Evolutionary conservation across 2,888 invertebrate species (phyloP).

Genomic region (Rhagophthalmus giganteus): DNA sequence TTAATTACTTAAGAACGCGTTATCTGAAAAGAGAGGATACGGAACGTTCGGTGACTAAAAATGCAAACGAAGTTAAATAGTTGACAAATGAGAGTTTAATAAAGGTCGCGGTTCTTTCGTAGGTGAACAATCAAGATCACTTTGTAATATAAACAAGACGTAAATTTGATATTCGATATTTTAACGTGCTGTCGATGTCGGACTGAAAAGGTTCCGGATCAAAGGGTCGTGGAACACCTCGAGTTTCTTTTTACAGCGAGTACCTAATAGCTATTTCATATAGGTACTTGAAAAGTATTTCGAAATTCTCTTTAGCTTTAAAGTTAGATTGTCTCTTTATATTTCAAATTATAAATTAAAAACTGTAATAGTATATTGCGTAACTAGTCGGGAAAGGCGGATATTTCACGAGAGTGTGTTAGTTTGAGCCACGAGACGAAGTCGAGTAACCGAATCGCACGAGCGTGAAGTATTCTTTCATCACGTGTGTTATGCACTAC

Average conservation of each 20-base stretch:
- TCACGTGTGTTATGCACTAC: no score
- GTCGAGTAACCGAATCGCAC: no score
- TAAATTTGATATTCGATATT: slow-evolving; percentile 24
- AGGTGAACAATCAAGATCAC: slow-evolving; percentile 20
- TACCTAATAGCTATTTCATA: not conserved
- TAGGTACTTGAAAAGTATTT: not conserved
- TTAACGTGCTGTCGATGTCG: slow-evolving; percentile 1
- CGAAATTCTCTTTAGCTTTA: not conserved
- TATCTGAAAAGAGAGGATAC: slow-evolving; percentile 9
- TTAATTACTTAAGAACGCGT: slow-evolving; percentile 18
- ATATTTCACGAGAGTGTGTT: no score
- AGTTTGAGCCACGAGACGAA: no score
- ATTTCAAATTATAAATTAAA: not conserved
- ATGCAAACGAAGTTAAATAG: slow-evolving; percentile 7
- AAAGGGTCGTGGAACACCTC: slow-evolving; percentile 13
- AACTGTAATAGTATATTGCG: no score
- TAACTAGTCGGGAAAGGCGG: no score
- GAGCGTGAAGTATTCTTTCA: no score
- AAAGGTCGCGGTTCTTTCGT: slow-evolving; percentile 23
- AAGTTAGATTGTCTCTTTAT: not conserved
- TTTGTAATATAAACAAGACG: slow-evolving; percentile 22
- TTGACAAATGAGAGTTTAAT: slow-evolving; percentile 29
- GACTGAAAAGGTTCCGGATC: slow-evolving; percentile 13
- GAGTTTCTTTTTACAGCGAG: not conserved
- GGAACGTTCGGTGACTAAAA: slow-evolving; percentile 10